Percentiles rank a stretch among this genome's conserved stretches.
Evolutionary conservation across 2,888 invertebrate species (phyloP).

Genomic region (Litoditis marina): DNA sequence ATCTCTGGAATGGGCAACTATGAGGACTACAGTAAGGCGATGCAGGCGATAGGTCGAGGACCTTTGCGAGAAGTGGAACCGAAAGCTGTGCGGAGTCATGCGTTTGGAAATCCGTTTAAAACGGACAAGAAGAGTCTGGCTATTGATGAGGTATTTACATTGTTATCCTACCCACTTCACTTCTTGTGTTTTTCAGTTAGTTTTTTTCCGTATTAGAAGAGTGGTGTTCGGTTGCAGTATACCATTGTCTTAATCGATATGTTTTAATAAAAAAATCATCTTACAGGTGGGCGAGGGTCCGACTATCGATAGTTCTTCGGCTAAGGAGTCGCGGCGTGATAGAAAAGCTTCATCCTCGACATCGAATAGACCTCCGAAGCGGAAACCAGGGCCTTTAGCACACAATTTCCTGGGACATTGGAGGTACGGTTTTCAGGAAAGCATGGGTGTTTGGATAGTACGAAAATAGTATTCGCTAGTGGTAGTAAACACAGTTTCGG

Average conservation of each 20-base stretch:
- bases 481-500: too few relatives aligned
- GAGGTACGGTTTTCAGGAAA: slow-evolving; percentile 2
- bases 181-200: too few relatives aligned
- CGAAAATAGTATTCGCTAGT: not conserved
- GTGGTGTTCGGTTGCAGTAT: too few relatives aligned
- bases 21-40: slow-evolving; percentile 92
- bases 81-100: slow-evolving; percentile 88
- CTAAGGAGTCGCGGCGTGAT: not conserved
- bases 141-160: slow-evolving; percentile 50
- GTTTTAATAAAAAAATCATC: not conserved
- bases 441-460: not conserved
- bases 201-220: not conserved
- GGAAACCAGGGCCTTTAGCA: slow-evolving; percentile 16
- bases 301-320: not conserved
- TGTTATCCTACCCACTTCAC: too few relatives aligned
- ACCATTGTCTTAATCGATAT: too few relatives aligned
- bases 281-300: not conserved
- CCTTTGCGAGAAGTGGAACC: slow-evolving; percentile 76
- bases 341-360: not conserved
- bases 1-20: slow-evolving; percentile 99
- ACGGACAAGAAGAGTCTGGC: slow-evolving; percentile 75
- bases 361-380: slow-evolving; percentile 5
- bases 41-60: slow-evolving; percentile 62
- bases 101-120: slow-evolving; percentile 99
- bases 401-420: slow-evolving; percentile 5